Evolutionary conservation across 2,888 invertebrate genomes (phyloP), one percentile per base, ranked within the genome.

Genomic region (Dasysyrphus albostriatus): DNA sequence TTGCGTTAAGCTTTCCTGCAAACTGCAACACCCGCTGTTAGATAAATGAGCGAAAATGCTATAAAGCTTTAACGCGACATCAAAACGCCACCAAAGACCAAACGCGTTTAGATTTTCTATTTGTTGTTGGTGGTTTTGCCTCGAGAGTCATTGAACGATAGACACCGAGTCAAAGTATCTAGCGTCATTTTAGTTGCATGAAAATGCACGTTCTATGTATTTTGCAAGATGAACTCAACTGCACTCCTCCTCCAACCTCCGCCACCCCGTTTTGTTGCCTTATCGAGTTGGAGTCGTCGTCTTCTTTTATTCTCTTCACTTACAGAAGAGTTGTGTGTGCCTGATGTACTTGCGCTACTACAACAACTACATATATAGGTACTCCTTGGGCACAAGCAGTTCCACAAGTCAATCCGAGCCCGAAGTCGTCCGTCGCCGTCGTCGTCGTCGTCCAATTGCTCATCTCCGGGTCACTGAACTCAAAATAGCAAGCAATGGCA

Each of bases 141-240:
- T 39, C 54, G 37, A 67, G 78, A 87, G 87, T 87, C 87, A 83
- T 83, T 87, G 87, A 87, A 87, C 87, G 87, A 87, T 87, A 87
- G 87, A 78, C 65, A 83, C 63, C 14, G 32, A 47, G 32, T 24
- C 34, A 56, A 65, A 84, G 74, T 73, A 29, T 69, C 76, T 63
- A 74, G 76, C 84, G 70, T 79, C 65, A 47, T 49, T 67, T 67
- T 34, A 75, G 72, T 87, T 87, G 87, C 78, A 87, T 75, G 78
- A 83, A 69, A 54, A 67, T 79, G 83, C 83, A 87, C 83, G 78
- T 87, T 87, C 87, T 87, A 87, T 87, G 75, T 87, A 79, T 87
- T 83, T 83, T 87, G 83, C 78, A 87, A 83, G 83, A 83, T 82
- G 82, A 85, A 85, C 81, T 81, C 84, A 49, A 49, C 34, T 67